phyloP scores from a whole-genome alignment of 2,888 invertebrate species.

The Parapristionchus giblindavisi region DNA sequence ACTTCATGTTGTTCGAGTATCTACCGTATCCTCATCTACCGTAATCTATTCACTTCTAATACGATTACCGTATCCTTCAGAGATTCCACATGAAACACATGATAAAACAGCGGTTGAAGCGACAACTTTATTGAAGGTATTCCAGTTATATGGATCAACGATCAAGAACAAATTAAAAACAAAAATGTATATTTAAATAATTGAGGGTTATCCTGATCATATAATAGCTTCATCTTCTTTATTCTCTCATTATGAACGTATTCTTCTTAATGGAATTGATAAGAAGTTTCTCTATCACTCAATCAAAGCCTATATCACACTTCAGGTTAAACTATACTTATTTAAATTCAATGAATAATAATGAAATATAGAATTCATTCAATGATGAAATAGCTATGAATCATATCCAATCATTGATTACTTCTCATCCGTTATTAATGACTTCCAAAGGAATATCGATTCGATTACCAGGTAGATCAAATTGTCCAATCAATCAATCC shows the following conservation, averaged over 20 bases:
- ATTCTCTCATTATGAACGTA: slow-evolving; percentile 19
- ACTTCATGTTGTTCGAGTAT: slow-evolving; percentile 11
- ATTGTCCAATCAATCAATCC: background rate
- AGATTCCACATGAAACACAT: background rate
- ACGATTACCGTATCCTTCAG: background rate
- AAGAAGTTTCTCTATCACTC: slow-evolving; percentile 13
- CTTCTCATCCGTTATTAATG: slow-evolving; percentile 37
- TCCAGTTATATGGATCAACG: background rate
- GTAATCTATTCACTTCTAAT: slow-evolving; percentile 11
- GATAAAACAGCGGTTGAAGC: background rate
- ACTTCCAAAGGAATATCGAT: slow-evolving; percentile 44
- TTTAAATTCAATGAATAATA: too few relatives aligned
- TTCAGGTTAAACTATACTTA: background rate
- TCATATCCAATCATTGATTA: slow-evolving; percentile 10
- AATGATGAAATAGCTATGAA: background rate
- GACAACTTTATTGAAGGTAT: background rate
- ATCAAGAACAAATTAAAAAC: background rate
- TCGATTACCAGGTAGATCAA: slow-evolving; percentile 33
- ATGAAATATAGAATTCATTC: background rate
- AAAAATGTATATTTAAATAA: background rate
- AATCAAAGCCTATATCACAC: background rate
- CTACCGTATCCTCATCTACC: slow-evolving; percentile 2
- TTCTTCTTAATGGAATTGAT: slow-evolving; percentile 21
- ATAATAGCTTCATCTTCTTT: slow-evolving; percentile 15
- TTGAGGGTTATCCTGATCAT: slow-evolving; percentile 3